A percentile compares a stretch with the other conserved stretches of the same genome.
Evolutionary conservation across 2,113 vertebrate genomes (phyloP).

Genomic region (Ceratotherium simum): DNA sequence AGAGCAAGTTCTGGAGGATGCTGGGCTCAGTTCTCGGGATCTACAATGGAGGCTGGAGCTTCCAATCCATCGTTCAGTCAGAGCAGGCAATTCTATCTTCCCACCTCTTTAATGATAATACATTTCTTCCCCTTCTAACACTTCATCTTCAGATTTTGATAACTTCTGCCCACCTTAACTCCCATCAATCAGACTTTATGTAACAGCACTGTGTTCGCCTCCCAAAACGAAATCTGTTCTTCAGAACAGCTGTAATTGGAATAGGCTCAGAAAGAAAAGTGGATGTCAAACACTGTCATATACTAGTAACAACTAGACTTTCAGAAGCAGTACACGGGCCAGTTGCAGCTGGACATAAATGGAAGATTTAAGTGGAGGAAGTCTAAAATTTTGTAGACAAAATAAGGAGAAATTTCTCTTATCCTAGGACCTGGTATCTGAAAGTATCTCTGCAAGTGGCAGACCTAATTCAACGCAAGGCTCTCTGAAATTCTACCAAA

Average conservation of each 20-base stretch:
- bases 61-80: conserved; percentile 26
- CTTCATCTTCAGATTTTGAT: conserved; percentile 81
- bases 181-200: conserved; percentile 87
- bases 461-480: not conserved
- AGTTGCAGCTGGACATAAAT: conserved; percentile 58
- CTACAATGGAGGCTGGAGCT: conserved; percentile 34
- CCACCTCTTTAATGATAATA: conserved; percentile 83
- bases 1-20: not conserved
- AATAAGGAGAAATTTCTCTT: not conserved
- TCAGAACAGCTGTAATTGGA: conserved; percentile 83
- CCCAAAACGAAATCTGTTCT: conserved; percentile 82
- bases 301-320: conserved; percentile 66
- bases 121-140: conserved; percentile 80
- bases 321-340: conserved; percentile 43
- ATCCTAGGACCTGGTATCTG: not conserved
- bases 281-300: conserved; percentile 15
- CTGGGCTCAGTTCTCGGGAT: not conserved
- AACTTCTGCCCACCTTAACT: conserved; percentile 86
- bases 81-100: conserved; percentile 80
- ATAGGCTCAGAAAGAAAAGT: conserved; percentile 73
- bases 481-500: not conserved
- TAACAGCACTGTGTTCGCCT: conserved; percentile 79
- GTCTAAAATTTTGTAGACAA: not conserved
- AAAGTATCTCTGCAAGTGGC: not conserved
- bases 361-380: not conserved